Evolutionary conservation across 2,888 invertebrate species (phyloP).

Genomic region (Drosophila atroscutellata): DNA sequence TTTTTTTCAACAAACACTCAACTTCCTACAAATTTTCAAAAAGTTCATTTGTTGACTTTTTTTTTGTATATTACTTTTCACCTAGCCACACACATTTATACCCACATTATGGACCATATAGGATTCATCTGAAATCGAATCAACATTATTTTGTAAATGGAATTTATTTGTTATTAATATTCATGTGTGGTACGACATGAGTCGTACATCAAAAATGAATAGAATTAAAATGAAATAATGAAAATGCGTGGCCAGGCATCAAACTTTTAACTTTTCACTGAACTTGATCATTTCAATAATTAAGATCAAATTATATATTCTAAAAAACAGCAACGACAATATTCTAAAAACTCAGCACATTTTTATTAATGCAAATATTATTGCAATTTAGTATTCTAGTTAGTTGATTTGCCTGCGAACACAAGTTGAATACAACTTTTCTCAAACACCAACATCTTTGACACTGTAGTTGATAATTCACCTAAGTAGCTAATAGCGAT

Average conservation of each 20-base stretch:
- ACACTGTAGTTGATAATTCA: slow-evolving; percentile 25
- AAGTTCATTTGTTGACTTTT: slow-evolving; percentile 22
- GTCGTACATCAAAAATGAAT: slow-evolving; percentile 33
- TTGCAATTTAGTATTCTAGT: slow-evolving; percentile 41
- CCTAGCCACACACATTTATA: slow-evolving; percentile 38
- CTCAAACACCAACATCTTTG: slow-evolving; percentile 26
- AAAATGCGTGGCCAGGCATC: slow-evolving; percentile 85
- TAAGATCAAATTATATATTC: slow-evolving; percentile 30
- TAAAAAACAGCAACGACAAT: slow-evolving; percentile 35
- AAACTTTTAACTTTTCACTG: slow-evolving; percentile 59
- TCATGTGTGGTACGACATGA: slow-evolving; percentile 42
- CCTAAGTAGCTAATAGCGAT: slow-evolving; percentile 18
- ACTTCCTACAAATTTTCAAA: slow-evolving; percentile 30
- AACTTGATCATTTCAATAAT: slow-evolving; percentile 51
- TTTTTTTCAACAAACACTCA: slow-evolving; percentile 23
- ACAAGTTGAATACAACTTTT: slow-evolving; percentile 27
- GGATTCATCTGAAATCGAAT: slow-evolving; percentile 39
- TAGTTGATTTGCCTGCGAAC: slow-evolving; percentile 46
- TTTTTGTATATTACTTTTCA: slow-evolving; percentile 11
- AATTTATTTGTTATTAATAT: slow-evolving; percentile 42
- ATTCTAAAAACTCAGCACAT: slow-evolving; percentile 40
- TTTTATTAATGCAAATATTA: slow-evolving; percentile 19
- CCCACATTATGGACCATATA: slow-evolving; percentile 51
- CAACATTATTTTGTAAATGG: slow-evolving; percentile 32
- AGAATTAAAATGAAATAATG: slow-evolving; percentile 37